phyloP scores from a whole-genome alignment of 2,797 vertebrate species.

The Peromyscus eremicus region DNA sequence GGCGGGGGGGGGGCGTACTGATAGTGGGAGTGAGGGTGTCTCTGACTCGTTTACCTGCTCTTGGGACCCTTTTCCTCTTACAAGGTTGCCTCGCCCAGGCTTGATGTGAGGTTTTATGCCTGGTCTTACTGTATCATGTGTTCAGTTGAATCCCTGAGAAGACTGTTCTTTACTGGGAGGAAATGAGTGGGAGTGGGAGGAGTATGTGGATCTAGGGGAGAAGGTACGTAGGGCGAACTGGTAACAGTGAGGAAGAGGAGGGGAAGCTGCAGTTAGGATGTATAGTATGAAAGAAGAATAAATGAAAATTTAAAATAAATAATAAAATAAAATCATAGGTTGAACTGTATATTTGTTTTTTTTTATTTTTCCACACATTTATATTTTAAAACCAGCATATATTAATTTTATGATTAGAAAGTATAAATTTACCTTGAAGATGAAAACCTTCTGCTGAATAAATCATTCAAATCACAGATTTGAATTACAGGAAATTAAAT shows the following conservation, averaged over 20 bases:
- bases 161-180: not conserved
- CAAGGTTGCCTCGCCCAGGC: not conserved
- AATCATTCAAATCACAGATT: not conserved
- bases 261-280: too few species aligned
- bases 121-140: not conserved
- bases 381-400: not conserved
- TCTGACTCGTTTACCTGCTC: not conserved
- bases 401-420: constrained; percentile 17
- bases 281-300: not conserved
- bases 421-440: not conserved
- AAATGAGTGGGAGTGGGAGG: not conserved
- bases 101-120: not conserved
- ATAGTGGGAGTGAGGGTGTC: not conserved
- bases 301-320: not conserved
- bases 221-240: not conserved
- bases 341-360: not conserved
- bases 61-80: not conserved
- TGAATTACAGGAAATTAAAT: not conserved
- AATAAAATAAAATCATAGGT: not conserved
- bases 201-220: not conserved
- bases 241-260: not conserved
- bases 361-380: not conserved
- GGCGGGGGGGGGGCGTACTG: not conserved
- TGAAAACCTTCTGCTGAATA: not conserved
- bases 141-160: not conserved